phyloP scores from a whole-genome alignment of 2,888 invertebrate species.

The Labia minor region DNA sequence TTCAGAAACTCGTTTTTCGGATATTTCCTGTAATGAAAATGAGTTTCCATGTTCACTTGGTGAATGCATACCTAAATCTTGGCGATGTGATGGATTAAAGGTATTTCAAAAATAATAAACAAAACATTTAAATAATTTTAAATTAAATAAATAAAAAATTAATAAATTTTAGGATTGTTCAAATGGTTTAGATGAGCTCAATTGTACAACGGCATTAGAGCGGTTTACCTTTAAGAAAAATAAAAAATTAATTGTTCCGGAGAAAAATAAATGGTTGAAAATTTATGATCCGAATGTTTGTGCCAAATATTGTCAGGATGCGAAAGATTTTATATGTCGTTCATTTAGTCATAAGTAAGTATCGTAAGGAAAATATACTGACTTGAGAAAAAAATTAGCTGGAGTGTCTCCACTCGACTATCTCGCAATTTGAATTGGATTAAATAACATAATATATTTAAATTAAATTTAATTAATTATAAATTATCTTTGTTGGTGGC shows the following conservation, averaged over 20 bases:
- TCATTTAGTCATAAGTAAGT: conserved; percentile 49
- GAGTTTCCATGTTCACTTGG: conserved; percentile 41
- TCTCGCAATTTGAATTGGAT: too few relatives aligned
- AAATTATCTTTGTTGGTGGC: too few relatives aligned
- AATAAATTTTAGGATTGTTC: conserved; percentile 42
- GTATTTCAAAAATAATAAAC: too few relatives aligned
- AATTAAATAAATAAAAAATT: conserved; percentile 9
- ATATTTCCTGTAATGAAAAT: conserved; percentile 33
- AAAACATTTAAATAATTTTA: conserved; percentile 15
- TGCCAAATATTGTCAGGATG: conserved; percentile 43
- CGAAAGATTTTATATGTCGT: conserved; percentile 44
- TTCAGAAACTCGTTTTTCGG: conserved; percentile 20
- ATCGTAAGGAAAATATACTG: too few relatives aligned
- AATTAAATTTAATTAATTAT: too few relatives aligned
- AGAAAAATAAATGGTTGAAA: conserved; percentile 45
- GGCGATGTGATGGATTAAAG: conserved; percentile 46
- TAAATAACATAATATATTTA: too few relatives aligned
- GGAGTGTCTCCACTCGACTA: too few relatives aligned
- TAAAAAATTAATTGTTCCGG: conserved; percentile 40
- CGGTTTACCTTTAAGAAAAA: conserved; percentile 38
- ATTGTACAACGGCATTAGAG: conserved; percentile 37
- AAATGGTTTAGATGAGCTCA: conserved; percentile 45
- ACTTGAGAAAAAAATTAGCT: too few relatives aligned
- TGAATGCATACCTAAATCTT: conserved; percentile 43
- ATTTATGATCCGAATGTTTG: conserved; percentile 43